phyloP scores from a whole-genome alignment of 1,140 invertebrate species.

The Homarus americanus region DNA sequence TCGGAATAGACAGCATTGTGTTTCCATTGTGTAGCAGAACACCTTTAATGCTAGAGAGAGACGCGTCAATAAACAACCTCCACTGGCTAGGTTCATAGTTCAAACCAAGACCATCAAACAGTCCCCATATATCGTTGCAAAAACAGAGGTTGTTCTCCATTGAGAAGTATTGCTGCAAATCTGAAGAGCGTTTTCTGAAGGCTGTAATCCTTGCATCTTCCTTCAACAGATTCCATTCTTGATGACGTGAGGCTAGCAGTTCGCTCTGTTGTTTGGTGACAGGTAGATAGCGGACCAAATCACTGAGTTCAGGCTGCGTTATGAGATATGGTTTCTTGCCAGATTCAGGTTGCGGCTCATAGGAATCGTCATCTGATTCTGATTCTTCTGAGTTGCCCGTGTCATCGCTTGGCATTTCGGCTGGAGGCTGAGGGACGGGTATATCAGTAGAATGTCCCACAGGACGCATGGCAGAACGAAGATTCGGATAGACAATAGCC shows the following conservation, averaged over 20 bases:
- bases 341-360: neutral
- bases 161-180: no score
- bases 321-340: neutral
- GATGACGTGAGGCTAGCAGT: neutral
- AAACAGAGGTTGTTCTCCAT: no score
- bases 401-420: neutral
- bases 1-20: no score
- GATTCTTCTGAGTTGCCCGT: conserved; percentile 3
- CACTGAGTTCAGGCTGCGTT: neutral
- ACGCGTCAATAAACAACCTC: no score
- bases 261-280: conserved; percentile 27
- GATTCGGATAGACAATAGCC: neutral
- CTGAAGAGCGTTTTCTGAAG: no score
- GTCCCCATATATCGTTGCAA: no score
- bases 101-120: no score
- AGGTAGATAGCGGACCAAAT: conserved; percentile 12
- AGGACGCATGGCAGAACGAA: conserved; percentile 17
- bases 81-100: no score
- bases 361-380: conserved; percentile 3
- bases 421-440: conserved; percentile 5
- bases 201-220: conserved; percentile 16
- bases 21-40: no score
- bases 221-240: conserved; percentile 28
- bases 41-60: no score
- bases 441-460: conserved; percentile 25